Percentiles rank a stretch among this genome's conserved stretches.
phyloP scores from a whole-genome alignment of 2,797 vertebrate species.

The Balearica regulorum region DNA sequence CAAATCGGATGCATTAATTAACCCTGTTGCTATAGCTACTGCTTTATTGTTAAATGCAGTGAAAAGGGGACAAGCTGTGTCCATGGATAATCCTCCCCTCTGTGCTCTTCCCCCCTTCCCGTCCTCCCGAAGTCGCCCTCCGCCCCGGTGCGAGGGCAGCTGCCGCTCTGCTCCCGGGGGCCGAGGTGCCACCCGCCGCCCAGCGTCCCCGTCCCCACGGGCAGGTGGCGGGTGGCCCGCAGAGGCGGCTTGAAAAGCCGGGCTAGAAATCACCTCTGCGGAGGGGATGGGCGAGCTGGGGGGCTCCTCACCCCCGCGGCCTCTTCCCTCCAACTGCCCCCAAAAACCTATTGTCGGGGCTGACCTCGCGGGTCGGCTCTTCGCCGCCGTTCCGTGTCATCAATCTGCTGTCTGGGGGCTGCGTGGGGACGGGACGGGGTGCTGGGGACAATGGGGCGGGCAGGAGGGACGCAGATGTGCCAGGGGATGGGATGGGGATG shows the following conservation, averaged over 20 bases:
- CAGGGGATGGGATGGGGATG: neutral
- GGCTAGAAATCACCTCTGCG: neutral
- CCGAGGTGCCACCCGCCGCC: neutral
- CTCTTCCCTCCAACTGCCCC: neutral
- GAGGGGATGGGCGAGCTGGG: neutral
- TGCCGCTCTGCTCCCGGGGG: neutral
- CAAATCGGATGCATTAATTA: conserved; percentile 53
- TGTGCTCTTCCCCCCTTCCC: neutral
- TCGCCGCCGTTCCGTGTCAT: neutral
- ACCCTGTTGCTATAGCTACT: conserved; percentile 63
- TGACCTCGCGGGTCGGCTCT: conserved; percentile 2
- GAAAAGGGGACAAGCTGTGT: conserved; percentile 34
- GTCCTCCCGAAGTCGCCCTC: neutral
- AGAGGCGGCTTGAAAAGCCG: neutral
- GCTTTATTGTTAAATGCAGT: conserved; percentile 37
- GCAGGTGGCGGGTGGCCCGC: neutral
- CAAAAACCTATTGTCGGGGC: neutral
- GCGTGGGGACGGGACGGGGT: neutral
- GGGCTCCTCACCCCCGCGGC: neutral
- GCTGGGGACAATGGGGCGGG: neutral
- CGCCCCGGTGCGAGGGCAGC: neutral
- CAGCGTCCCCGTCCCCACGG: neutral
- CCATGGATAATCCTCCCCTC: conserved; percentile 6
- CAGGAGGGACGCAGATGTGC: neutral
- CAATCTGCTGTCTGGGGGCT: neutral